Evolutionary conservation across 1,140 invertebrate genomes (phyloP), one percentile per base, ranked within the genome.

Genomic region (Drosophila navojoa): DNA sequence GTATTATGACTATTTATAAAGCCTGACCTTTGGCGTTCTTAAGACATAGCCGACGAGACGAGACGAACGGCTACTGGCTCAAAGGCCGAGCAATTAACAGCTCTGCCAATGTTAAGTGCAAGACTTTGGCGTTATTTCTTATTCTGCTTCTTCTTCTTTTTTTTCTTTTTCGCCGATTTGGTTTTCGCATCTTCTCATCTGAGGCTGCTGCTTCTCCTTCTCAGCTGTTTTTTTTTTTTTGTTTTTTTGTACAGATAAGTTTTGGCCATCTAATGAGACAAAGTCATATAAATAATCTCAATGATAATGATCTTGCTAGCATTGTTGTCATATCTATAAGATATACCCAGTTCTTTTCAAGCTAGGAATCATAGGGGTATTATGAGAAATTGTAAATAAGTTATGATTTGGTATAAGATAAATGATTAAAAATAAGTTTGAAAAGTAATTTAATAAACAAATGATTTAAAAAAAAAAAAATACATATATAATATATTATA

Each of bases 71-170:
- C 32, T 55, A 63, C 52, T 19, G 47, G n/a, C 38, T 53, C 62
- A 58, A 67, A 71, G 73, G 72, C 76, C 61, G 60, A 76, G 58
- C 76, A 78, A 78, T 78, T 78, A 71, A 47, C 71, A 44, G 22
- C 19, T 68, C 32, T 22, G 44, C 63, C 71, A 60, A 77, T 70
- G 71, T 60, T 77, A 77, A 77, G 71, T 74, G 59, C 71, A 42
- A 50, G 42, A 22, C 32, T 25, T 68, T 60, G 29, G 13, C 38
- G 35, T 19, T 29, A 35, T 61, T 70, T 70, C 11, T 29, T 9
- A 40, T 49, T 63, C 19, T 4, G 52, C 52, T 53, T 9, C 49
- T 16, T 29, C 19, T 2, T 11, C 10, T 38, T 22, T 22, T 35
- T 4, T 38, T 54, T 35, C 1, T 16, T 53, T 54, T 40, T 27